phyloP scores from a whole-genome alignment of 2,888 invertebrate genomes.

The Trimorus sp. region DNA sequence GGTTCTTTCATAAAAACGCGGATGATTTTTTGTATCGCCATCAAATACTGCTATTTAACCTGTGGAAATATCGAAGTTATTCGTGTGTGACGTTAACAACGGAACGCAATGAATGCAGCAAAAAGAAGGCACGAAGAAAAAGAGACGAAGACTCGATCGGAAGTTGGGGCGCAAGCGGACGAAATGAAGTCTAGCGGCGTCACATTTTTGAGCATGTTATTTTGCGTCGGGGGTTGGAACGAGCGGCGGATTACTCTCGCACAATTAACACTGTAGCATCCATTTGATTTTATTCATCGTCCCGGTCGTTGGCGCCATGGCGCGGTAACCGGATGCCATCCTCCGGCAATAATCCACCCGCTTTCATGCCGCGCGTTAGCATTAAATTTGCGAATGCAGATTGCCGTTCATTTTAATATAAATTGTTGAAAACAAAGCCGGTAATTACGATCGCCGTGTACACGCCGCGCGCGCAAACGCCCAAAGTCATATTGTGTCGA shows the following conservation, averaged over 20 bases:
- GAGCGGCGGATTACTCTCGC: constrained; percentile 73
- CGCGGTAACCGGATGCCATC: constrained; percentile 63
- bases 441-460: constrained; percentile 73
- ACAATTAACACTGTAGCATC: constrained; percentile 76
- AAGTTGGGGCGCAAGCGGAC: not conserved
- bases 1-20: too few species aligned
- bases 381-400: constrained; percentile 80
- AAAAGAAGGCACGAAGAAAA: too few species aligned
- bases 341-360: constrained; percentile 75
- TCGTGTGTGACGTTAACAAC: constrained; percentile 21
- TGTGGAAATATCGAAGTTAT: constrained; percentile 23
- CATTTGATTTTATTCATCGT: constrained; percentile 75
- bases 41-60: not conserved
- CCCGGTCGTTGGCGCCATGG: constrained; percentile 64
- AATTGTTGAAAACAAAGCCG: constrained; percentile 79
- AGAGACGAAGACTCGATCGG: too few species aligned
- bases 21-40: too few species aligned
- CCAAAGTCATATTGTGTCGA: constrained; percentile 43
- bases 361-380: constrained; percentile 63
- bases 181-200: constrained; percentile 43
- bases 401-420: constrained; percentile 80
- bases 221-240: constrained; percentile 40
- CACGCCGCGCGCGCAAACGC: constrained; percentile 7
- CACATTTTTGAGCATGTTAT: constrained; percentile 50
- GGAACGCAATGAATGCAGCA: constrained; percentile 27